These are phyloP conservation scores for Mellivora capensis DNA, from an alignment of 2,113 vertebrate species.

Conservation along the genomic window DNA sequence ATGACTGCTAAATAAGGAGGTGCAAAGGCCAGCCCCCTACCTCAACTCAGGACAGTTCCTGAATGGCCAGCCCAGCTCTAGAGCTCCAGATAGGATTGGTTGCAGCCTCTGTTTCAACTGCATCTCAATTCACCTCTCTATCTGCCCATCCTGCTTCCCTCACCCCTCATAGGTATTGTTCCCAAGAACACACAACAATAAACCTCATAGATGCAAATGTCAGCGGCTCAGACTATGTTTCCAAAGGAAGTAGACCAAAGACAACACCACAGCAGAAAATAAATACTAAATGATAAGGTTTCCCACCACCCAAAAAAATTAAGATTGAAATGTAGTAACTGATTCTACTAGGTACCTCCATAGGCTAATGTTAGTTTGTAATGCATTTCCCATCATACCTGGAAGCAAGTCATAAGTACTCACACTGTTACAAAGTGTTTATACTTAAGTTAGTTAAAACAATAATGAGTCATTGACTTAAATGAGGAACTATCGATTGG, in stretches of 20 bases:
- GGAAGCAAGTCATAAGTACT: not conserved
- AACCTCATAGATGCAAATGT: not conserved
- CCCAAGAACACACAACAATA: not conserved
- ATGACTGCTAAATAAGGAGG: not conserved
- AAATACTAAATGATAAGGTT: not conserved
- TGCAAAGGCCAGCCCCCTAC: not conserved
- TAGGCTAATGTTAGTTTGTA: not conserved
- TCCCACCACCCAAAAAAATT: not conserved
- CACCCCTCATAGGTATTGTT: not conserved
- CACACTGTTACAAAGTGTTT: not conserved
- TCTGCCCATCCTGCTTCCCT: not conserved
- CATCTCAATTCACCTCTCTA: not conserved
- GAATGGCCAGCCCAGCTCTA: not conserved
- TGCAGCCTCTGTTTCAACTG: not conserved
- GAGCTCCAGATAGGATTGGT: not conserved
- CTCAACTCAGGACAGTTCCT: not conserved
- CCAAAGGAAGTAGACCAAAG: not conserved
- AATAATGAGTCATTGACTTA: not conserved
- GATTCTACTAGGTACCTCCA: not conserved
- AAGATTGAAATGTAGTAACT: not conserved
- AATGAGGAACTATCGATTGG: not conserved
- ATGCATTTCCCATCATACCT: not conserved
- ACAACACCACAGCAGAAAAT: not conserved
- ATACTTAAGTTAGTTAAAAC: not conserved
- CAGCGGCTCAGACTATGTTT: not conserved